Evolutionary conservation across 2,888 invertebrate genomes (phyloP), one percentile per base, ranked within the genome.

Genomic region (Octonoba sinensis): DNA sequence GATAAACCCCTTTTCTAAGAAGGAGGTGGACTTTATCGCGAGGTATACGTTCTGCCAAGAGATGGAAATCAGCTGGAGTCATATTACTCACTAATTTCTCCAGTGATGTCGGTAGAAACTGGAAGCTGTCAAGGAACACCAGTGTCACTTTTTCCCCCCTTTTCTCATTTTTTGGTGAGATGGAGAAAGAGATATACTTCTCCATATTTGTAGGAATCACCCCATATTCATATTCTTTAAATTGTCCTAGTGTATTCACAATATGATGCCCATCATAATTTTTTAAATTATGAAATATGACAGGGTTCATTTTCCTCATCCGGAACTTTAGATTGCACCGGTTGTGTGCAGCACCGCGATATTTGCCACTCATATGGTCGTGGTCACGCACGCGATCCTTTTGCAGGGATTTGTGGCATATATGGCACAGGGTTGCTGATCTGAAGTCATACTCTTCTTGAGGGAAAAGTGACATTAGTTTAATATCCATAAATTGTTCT

Each of bases 271-370:
- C 54, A 44, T 69, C 56, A 56, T 69, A 69, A 11, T 69, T 54
- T 13, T 69, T 69, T 0, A 69, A 18, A 20, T 56, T 69, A 44
- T 54, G 56, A 44, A 69, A 69, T 0, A 69, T 18, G 2, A 27
- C 54, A 0, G 56, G n/a, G n/a, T n/a, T n/a, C n/a, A n/a, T n/a
- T n/a, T n/a, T n/a, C n/a, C n/a, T n/a, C n/a, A n/a, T n/a, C 0
- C 24, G n/a, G 18, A 4, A 72, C 11, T 60, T 24, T n/a, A 72
- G 46, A 62, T 72, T 72, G 15, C 71, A 72, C 1, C 8, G 8
- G 13, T 20, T 18, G 47, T 72, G 71, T 4, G 46, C 16, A 4
- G 59, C 70, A 2, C 57, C 59, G 0, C 27, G 20, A 47, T 59
- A 70, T 3, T 47, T 0, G 8, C 56, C 56, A 2, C 24, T 15